Evolutionary conservation across 2,888 invertebrate genomes (phyloP), one percentile per base, ranked within the genome.

Genomic region (Uloborus plumipes): DNA sequence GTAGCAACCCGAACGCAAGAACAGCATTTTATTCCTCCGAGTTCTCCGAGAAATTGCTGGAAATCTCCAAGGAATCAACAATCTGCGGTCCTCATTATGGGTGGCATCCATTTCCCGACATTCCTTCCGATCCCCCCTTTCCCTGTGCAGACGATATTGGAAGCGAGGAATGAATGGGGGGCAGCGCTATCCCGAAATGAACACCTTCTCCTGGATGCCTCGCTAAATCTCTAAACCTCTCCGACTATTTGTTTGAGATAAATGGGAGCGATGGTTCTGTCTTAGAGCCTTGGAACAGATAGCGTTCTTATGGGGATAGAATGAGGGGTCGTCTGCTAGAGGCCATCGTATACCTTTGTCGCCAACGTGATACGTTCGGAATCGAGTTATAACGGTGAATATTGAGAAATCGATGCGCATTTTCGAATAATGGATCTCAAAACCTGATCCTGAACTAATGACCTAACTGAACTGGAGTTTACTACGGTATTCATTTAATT

Each of bases 71-170:
- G 39, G 39, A 39, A 39, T 39, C 39, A 39, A 39, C 71, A 64
- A 78, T 78, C 77, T 78, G 51, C 77, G 65, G 77, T 55, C 55
- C 71, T 71, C 77, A 78, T 78, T 78, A 78, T 78, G 70, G 77
- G 77, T 55, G 71, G 71, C 77, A 76, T 76, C 69, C 69, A 69
- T 76, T 76, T 70, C 76, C 76, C 50, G 47, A 39, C 39, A 39
- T 39, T 39, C 51, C 39, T 18, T 49, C 49, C 18, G 18, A n/a
- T 11, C 39, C 31, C 50, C n/a, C 49, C 31, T 49, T 18, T 49
- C 69, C 39, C 26, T 26, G n/a, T 39, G 39, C 39, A 39, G 9
- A 39, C 61, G 51, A 76, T 76, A 76, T 76, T 76, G 39, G 39
- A 11, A 39, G 39, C 39, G 39, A 39, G 39, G 39, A 39, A 39